Conservation (phyloP, 1,140 invertebrate species). For the Drosophila pseudoananassae region DNA sequence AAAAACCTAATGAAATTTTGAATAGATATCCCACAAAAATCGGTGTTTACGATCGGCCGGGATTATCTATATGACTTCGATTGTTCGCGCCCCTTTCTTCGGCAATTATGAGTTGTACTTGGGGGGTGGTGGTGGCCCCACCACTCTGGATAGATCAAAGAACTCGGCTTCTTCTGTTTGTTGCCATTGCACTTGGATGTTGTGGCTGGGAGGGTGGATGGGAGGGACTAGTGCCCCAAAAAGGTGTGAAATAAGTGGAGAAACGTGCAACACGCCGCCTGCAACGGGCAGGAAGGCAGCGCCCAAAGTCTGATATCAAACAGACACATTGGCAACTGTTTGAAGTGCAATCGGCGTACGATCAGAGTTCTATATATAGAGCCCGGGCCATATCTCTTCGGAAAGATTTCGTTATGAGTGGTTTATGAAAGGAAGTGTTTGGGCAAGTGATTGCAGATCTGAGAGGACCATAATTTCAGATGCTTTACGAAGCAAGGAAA, state of each 20-base stretch:
- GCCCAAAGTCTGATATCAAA: conserved; percentile 77
- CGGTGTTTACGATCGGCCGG: conserved; percentile 56
- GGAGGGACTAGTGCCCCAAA: conserved; percentile 12
- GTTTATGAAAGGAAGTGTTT: conserved; percentile 50
- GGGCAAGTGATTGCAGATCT: conserved; percentile 41
- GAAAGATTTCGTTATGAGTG: conserved; percentile 19
- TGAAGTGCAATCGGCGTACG: conserved; percentile 72
- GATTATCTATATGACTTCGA: conserved; percentile 57
- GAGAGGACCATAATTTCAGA: conserved; percentile 12
- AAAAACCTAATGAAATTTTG: conserved; percentile 29
- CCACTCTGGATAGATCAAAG: conserved; percentile 71
- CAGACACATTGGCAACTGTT: conserved; percentile 80
- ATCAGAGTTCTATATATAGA: conserved; percentile 43
- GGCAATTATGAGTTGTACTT: conserved; percentile 64
- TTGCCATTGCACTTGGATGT: conserved; percentile 71
- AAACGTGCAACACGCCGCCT: conserved; percentile 20
- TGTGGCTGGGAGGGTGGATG: conserved; percentile 39
- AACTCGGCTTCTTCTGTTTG: conserved; percentile 64
- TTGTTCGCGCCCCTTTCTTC: conserved; percentile 36
- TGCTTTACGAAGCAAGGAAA: background rate
- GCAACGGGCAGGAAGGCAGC: conserved; percentile 55
- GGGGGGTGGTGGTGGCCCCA: conserved; percentile 1
- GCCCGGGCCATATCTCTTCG: background rate
- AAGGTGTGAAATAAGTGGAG: conserved; percentile 65
- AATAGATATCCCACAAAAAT: conserved; percentile 62